Percentiles rank a stretch among this genome's conserved stretches.
phyloP scores from a whole-genome alignment of 2,888 invertebrate species.

The Colostygia pectinataria region DNA sequence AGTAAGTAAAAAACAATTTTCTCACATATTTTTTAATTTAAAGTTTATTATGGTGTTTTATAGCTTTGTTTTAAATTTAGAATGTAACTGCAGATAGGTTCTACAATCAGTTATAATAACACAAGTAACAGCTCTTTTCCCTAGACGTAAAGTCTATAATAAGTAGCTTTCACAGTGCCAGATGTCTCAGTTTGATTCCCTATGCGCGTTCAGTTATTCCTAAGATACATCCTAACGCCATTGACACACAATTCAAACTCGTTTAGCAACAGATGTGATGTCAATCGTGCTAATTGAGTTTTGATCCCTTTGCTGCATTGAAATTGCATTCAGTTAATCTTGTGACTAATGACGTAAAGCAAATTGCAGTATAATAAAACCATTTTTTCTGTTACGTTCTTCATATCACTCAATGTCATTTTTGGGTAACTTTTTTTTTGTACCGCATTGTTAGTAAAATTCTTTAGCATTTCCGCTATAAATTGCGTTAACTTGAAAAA shows the following conservation, averaged over 20 bases:
- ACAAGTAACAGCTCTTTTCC: slow-evolving; percentile 30
- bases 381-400: slow-evolving; percentile 2
- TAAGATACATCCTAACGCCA: slow-evolving; percentile 1
- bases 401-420: neutral
- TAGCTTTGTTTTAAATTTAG: neutral
- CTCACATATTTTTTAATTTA: too few species aligned
- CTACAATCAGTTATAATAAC: slow-evolving; percentile 15
- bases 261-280: neutral
- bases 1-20: too few species aligned
- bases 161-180: slow-evolving; percentile 45
- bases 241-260: slow-evolving; percentile 12
- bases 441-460: too few species aligned
- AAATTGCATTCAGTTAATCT: slow-evolving; percentile 34
- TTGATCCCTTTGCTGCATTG: slow-evolving; percentile 48
- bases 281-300: slow-evolving; percentile 53
- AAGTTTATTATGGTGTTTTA: too few species aligned
- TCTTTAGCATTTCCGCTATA: too few species aligned
- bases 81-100: slow-evolving; percentile 14
- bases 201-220: slow-evolving; percentile 24
- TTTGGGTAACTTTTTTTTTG: too few species aligned
- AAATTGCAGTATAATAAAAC: slow-evolving; percentile 27
- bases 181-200: slow-evolving; percentile 50
- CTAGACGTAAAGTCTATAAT: slow-evolving; percentile 44
- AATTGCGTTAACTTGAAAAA: too few species aligned
- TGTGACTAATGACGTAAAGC: slow-evolving; percentile 28